Evolutionary conservation across 2,797 vertebrate species (phyloP).

Genomic region (Margarornis squamiger): DNA sequence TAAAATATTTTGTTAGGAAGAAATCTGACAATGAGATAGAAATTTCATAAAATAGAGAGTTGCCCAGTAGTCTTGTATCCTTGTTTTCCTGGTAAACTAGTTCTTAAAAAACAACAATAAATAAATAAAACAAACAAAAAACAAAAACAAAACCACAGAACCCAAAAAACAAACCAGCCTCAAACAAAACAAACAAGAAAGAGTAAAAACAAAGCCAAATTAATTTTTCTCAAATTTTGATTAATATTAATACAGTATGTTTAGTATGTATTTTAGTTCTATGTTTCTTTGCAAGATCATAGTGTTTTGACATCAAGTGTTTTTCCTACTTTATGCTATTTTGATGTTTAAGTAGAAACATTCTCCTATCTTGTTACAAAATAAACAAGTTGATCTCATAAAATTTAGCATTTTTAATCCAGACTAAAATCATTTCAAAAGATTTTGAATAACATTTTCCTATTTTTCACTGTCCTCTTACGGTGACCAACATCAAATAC

Average conservation of each 20-base stretch:
- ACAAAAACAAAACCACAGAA: rapidly evolving
- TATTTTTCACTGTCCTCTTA: neutral
- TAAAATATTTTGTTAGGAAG: neutral
- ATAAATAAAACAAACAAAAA: too few species aligned
- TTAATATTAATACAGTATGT: neutral
- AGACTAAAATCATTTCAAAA: neutral
- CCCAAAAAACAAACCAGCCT: neutral
- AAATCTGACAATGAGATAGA: neutral
- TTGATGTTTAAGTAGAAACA: neutral
- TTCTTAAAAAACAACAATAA: too few species aligned
- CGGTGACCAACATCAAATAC: neutral
- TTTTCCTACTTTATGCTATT: neutral
- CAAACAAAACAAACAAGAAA: neutral
- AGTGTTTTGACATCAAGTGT: neutral
- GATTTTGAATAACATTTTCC: neutral
- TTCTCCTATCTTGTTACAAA: neutral
- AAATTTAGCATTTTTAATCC: neutral
- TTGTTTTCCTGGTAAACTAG: neutral
- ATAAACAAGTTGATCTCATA: neutral
- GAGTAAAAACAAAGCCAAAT: rapidly evolving
- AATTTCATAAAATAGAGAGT: neutral
- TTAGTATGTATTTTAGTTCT: neutral
- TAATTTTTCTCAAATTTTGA: neutral
- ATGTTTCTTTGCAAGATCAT: neutral
- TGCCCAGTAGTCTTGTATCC: neutral